These are phyloP conservation scores for Xiphydria camelus DNA, from an alignment of 2,888 invertebrate species.

Conservation along the genomic window DNA sequence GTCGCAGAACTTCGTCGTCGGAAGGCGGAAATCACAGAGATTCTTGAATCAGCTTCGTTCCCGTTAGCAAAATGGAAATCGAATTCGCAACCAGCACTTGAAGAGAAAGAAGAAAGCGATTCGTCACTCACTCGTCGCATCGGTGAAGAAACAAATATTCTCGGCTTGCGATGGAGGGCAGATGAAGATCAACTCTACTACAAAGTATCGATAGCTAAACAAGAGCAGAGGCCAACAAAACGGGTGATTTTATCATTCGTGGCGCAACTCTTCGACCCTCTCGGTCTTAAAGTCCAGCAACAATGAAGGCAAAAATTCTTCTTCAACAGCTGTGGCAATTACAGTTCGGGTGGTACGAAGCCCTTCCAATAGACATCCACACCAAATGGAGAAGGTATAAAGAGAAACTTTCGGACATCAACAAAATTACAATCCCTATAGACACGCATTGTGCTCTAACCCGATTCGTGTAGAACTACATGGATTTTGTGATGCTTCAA, in stretches of 20 bases:
- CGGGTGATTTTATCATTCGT: not conserved
- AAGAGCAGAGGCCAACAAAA: conserved; percentile 2
- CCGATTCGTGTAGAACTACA: not conserved
- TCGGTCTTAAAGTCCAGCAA: not conserved
- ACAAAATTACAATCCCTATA: not conserved
- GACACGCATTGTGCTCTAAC: not conserved
- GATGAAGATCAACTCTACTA: conserved; percentile 7
- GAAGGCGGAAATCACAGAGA: not conserved
- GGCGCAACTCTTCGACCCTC: not conserved
- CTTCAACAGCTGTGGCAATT: not conserved
- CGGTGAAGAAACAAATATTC: conserved; percentile 6
- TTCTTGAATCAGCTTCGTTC: not conserved
- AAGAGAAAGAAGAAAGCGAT: not conserved
- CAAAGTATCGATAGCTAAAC: not conserved
- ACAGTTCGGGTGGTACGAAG: not conserved
- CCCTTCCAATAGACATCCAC: not conserved
- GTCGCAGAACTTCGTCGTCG: not conserved
- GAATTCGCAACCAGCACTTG: not conserved
- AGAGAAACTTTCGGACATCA: not conserved
- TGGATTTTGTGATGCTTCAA: not conserved
- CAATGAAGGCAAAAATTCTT: not conserved
- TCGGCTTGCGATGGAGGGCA: conserved; percentile 6
- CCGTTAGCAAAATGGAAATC: not conserved
- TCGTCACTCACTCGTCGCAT: not conserved
- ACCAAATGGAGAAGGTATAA: not conserved